Conservation (phyloP, 2,888 invertebrate genomes). For the Empis livida region DNA sequence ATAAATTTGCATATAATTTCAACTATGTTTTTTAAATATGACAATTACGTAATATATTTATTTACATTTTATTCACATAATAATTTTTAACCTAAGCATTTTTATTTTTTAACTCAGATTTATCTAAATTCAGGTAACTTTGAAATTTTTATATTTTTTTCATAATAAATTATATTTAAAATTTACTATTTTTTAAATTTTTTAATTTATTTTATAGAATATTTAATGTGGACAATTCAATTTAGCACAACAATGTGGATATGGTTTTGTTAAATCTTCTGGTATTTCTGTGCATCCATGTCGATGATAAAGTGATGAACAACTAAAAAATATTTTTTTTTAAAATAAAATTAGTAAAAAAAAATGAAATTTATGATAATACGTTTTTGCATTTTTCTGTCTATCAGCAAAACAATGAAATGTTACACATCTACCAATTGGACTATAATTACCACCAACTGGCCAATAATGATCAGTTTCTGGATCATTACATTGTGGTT, state of each 20-base stretch:
- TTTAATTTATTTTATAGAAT: too few relatives aligned
- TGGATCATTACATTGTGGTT: constrained; percentile 2
- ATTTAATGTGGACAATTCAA: constrained; percentile 1
- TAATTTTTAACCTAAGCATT: too few relatives aligned
- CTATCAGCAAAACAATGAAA: constrained; percentile 3
- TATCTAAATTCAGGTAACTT: too few relatives aligned
- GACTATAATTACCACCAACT: constrained; percentile 3
- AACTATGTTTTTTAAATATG: too few relatives aligned
- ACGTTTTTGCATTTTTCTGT: not conserved
- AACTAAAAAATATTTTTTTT: not conserved
- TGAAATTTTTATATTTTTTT: too few relatives aligned
- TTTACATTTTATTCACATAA: too few relatives aligned
- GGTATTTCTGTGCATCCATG: not conserved
- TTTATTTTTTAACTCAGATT: too few relatives aligned
- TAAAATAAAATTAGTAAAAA: too few relatives aligned
- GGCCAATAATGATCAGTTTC: constrained; percentile 5
- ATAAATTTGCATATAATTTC: too few relatives aligned
- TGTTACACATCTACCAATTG: constrained; percentile 3
- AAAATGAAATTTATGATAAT: not conserved
- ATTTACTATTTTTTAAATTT: too few relatives aligned
- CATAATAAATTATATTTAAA: too few relatives aligned
- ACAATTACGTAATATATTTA: too few relatives aligned
- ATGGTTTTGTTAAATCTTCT: constrained; percentile 5
- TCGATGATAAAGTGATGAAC: not conserved
- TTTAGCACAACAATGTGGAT: constrained; percentile 6